Evolutionary conservation across 2,888 invertebrate species (phyloP), one percentile per base, ranked within the genome.

Genomic region (Spodoptera exigua): DNA sequence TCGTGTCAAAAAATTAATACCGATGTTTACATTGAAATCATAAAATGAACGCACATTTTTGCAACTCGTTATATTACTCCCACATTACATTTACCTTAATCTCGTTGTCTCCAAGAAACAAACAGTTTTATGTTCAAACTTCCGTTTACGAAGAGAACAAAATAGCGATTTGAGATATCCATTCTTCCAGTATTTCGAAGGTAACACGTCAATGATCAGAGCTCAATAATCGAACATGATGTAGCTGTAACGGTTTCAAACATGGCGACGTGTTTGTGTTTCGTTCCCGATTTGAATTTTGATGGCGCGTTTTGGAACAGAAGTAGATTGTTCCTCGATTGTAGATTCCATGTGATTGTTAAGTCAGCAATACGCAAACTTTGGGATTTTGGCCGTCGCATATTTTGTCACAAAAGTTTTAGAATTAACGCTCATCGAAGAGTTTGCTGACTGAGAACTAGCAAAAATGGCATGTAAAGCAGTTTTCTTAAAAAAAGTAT

Each of bases 231-330:
- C 34, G 2, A 48, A 32, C 16, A 34, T n/a, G 10, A 12, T 44
- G 49, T 45, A 45, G 45, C 44, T 12, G 34, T 14, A 47, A 41
- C 35, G 41, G 47, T 47, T 55, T 35, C 40, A n/a, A 55, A 47
- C 16, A 41, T 41, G 21, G 41, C 40, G 35, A 3, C 32, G 41
- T 55, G 35, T 47, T 55, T 55, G 47, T 55, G 41, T 55, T 55
- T 10, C 21, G 55, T 55, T 41, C 35, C n/a, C 13, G 47, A 41
- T 55, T 55, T 35, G 55, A 47, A 46, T 55, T 65, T 60, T 16
- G 21, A 47, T 55, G 41, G 21, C 36, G 46, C 21, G 17, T 14
- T 18, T 17, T 21, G 40, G 40, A 40, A 54, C 45, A 18, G 21
- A 12, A 40, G 18, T 13, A 18, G 17, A 32, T 35, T 14, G 34